A percentile compares a stretch with the other conserved stretches of the same genome.
Evolutionary conservation across 2,797 vertebrate species (phyloP).

Genomic region (Pangasius krempfi): DNA sequence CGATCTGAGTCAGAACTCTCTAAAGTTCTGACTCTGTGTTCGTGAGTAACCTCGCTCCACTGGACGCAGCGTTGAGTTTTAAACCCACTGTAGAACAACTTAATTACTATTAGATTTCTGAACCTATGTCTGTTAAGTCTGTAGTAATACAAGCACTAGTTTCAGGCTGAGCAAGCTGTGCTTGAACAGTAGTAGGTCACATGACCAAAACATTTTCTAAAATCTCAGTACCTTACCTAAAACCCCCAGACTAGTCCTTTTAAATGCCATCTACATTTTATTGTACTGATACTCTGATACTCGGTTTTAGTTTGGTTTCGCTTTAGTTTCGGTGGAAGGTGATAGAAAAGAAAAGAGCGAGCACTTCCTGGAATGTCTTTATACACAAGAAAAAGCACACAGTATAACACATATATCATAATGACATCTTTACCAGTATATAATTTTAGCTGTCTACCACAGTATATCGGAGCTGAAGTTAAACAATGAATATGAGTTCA

Average conservation of each 20-base stretch:
- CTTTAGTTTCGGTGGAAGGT: neutral
- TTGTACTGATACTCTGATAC: neutral
- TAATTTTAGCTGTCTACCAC: neutral
- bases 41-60: neutral
- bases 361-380: neutral
- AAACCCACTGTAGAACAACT: neutral
- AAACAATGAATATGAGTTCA: neutral
- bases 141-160: neutral
- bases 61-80: too few species aligned
- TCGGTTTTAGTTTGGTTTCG: neutral
- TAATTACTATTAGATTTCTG: neutral
- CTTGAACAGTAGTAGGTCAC: neutral
- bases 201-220: neutral
- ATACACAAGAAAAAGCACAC: neutral
- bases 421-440: neutral
- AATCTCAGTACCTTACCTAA: neutral
- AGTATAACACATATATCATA: neutral
- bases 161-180: too few species aligned
- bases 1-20: slow-evolving; percentile 6
- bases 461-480: neutral
- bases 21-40: neutral
- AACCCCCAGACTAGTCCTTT: neutral
- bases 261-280: neutral
- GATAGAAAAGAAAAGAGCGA: neutral
- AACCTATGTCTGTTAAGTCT: neutral